Conservation (phyloP, 2,797 vertebrate species). For the Sebastes jordani region DNA sequence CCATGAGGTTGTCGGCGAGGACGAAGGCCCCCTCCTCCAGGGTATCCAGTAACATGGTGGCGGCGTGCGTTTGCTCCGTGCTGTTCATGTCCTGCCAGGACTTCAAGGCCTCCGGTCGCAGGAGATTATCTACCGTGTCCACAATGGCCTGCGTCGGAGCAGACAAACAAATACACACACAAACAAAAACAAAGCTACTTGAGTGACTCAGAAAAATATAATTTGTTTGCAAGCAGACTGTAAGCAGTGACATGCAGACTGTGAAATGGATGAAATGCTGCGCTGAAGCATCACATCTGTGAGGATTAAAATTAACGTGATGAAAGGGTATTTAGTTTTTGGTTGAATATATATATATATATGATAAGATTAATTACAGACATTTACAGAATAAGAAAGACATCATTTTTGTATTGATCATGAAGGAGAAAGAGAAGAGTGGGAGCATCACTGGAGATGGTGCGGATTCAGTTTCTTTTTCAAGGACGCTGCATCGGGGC, state of each 20-base stretch:
- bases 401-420: background rate
- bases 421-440: slow-evolving; percentile 21
- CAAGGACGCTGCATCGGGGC: slow-evolving; percentile 46
- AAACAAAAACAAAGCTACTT: background rate
- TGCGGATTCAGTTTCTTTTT: slow-evolving; percentile 51
- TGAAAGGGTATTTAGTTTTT: background rate
- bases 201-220: slow-evolving; percentile 16
- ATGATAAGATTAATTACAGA: slow-evolving; percentile 1
- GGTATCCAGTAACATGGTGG: slow-evolving; percentile 98
- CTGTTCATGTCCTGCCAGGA: slow-evolving; percentile 99
- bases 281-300: slow-evolving; percentile 1
- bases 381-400: background rate
- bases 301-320: slow-evolving; percentile 5
- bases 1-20: slow-evolving; percentile 97
- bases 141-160: slow-evolving; percentile 91
- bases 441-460: slow-evolving; percentile 8
- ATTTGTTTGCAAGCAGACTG: background rate
- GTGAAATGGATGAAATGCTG: slow-evolving; percentile 21
- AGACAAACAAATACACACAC: slow-evolving; percentile 10
- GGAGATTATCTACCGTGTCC: slow-evolving; percentile 98
- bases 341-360: background rate
- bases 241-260: slow-evolving; percentile 54
- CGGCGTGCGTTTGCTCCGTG: slow-evolving; percentile 96
- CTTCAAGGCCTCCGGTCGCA: slow-evolving; percentile 94
- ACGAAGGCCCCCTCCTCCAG: slow-evolving; percentile 98